Evolutionary conservation across 2,888 invertebrate species (phyloP).

Genomic region (Mamestra brassicae): DNA sequence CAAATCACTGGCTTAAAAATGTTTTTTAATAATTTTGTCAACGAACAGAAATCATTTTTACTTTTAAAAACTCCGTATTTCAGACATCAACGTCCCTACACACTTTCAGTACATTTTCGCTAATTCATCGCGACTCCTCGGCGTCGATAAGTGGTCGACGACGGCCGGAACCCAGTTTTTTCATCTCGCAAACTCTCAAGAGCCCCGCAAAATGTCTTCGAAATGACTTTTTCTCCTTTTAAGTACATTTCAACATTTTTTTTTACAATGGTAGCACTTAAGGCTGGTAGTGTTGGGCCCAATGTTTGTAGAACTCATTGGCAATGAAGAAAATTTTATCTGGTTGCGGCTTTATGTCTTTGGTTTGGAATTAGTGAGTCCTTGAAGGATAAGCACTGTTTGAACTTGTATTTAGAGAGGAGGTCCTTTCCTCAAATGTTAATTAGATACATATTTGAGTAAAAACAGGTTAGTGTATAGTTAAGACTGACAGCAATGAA

Average conservation of each 20-base stretch:
- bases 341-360: constrained; percentile 63
- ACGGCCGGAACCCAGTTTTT: constrained; percentile 86
- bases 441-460: constrained; percentile 10
- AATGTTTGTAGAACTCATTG: constrained; percentile 62
- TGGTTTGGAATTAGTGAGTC: constrained; percentile 51
- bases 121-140: constrained; percentile 79
- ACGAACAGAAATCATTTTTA: not conserved
- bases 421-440: not conserved
- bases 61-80: constrained; percentile 22
- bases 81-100: constrained; percentile 27
- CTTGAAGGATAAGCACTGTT: constrained; percentile 58
- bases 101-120: constrained; percentile 68
- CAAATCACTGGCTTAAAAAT: not conserved
- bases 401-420: constrained; percentile 43
- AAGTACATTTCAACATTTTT: constrained; percentile 86
- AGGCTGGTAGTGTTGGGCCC: constrained; percentile 62
- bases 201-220: constrained; percentile 87
- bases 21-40: not conserved
- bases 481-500: not conserved
- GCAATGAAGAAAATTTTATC: constrained; percentile 43
- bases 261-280: constrained; percentile 81
- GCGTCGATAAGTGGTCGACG: constrained; percentile 85
- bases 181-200: constrained; percentile 84
- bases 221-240: constrained; percentile 84
- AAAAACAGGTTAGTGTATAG: not conserved